Base-by-base conservation (phyloP, 2,113 vertebrate genomes). In the Speoplatyrhinus poulsoni region DNA sequence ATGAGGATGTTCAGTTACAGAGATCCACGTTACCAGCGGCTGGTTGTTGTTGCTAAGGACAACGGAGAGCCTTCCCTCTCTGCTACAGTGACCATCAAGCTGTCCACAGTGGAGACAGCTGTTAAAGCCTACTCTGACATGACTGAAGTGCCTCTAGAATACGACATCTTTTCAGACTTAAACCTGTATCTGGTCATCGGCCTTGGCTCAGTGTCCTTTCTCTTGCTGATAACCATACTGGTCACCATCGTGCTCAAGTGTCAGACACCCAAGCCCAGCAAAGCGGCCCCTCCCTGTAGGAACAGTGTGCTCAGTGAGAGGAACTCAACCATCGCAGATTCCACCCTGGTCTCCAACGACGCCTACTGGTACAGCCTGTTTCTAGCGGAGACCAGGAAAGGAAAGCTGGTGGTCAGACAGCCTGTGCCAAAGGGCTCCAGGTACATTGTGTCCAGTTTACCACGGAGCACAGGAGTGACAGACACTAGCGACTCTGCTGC, bases 1-100 rank as follows among this genome's bases (percentile, higher is more conserved):
- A 53, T 53, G 50, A 53, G 50, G 15, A 53, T 53, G 50, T 53
- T 53, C 50, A 53, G 50, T 53, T 53, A 53, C 50, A 53, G 50
- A 53, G 50, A 53, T 53, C n/a, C 50, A 12, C 50, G 50, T 53
- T 12, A 53, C 50, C 50, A 53, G 3, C 50, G n/a, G 50, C 12
- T 53, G 50, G 50, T 53, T 53, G 50, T 53, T 53, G 50, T 53
- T 53, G 50, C 50, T 12, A 53, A 53, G 50, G 50, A 53, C 50
- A 53, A 53, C 50, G 50, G 50, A 4, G 50, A 53, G 50, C 50
- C 50, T 53, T 12, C 50, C 15, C 50, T 53, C 50, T 53, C 50
- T 53, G 50, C 50, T 12, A 53, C 50, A 53, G 50, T 53, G 12
- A 53, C 50, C 50, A 41, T 41, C 36, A 41, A 41, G 36, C 36